phyloP scores from a whole-genome alignment of 37 sponge, comb jelly and placozoan genomes.

The Ianthella basta region DNA sequence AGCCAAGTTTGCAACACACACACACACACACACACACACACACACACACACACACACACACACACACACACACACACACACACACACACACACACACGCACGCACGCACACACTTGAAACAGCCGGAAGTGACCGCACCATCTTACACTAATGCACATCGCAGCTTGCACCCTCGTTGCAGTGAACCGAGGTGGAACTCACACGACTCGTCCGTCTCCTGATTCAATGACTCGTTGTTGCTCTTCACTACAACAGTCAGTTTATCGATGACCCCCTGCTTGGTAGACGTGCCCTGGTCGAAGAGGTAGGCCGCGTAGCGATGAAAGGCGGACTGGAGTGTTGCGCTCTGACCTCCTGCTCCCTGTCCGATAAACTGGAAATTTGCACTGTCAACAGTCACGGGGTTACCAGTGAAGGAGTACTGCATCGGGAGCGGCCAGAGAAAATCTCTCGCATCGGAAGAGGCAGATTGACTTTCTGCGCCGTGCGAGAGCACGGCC shows the following conservation, averaged over 20 bases:
- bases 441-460: neutral
- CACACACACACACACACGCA: too few species aligned
- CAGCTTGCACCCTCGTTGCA: too few species aligned
- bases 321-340: neutral
- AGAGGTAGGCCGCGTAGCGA: neutral
- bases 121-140: too few species aligned
- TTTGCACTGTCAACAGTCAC: neutral
- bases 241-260: conserved; percentile 47
- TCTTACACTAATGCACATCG: too few species aligned
- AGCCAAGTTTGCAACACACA: too few species aligned
- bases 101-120: too few species aligned
- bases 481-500: neutral
- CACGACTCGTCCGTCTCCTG: conserved; percentile 68
- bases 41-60: too few species aligned
- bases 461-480: neutral
- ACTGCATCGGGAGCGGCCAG: conserved; percentile 10
- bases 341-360: conserved; percentile 1
- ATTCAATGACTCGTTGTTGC: conserved; percentile 39
- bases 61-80: too few species aligned
- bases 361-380: conserved; percentile 12
- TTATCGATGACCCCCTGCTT: neutral
- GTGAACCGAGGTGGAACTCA: conserved; percentile 50
- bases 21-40: too few species aligned
- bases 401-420: neutral
- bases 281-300: neutral